Base-by-base conservation (phyloP, 2,113 vertebrate genomes). In the Hymenochirus boettgeri region DNA sequence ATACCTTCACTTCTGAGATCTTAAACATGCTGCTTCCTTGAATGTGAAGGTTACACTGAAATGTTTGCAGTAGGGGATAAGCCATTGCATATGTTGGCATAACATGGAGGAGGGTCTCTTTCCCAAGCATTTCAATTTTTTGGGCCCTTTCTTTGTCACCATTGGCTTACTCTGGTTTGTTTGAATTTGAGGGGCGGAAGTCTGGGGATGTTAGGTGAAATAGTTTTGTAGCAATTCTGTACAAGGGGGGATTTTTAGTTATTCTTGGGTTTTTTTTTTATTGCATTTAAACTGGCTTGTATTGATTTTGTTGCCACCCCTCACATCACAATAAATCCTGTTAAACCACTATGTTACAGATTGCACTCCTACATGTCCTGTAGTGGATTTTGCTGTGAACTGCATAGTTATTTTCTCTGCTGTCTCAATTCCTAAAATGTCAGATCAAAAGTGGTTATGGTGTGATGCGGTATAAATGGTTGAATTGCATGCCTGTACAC, bases 211-310 rank as follows among this genome's bases (percentile, higher is more conserved):
- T 6, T 42, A n/a, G 17, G 7, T n/a, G 39, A n/a, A 6, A n/a
- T n/a, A n/a, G 7, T 42, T n/a, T 42, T 15, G 39, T 42, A 17
- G 13, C 39, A 2, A 12, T 35, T 35, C 39, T 42, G 39, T 42
- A 42, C 12, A 42, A 42, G n/a, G n/a, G 11, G 15, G 18, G 54
- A 3, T 13, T 33, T n/a, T 11, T 35, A 12, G 13, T 19, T n/a
- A 4, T 33, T 24, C 42, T 59, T 52, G 2, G n/a, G n/a, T n/a
- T n/a, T n/a, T n/a, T n/a, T 37, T 48, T 35, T 29, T 37, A 57
- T 67, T n/a, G n/a, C n/a, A n/a, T n/a, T 65, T 66, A 67, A 53
- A 69, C 24, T 53, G 24, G 57, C 46, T 59, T 67, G 57, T 69
- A 52, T 47, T 21, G 51, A 48, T 31, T 53, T 66, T 54, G 57